Conservation (phyloP, 2,888 invertebrate genomes). For the Lamellibrachia satsuma region DNA sequence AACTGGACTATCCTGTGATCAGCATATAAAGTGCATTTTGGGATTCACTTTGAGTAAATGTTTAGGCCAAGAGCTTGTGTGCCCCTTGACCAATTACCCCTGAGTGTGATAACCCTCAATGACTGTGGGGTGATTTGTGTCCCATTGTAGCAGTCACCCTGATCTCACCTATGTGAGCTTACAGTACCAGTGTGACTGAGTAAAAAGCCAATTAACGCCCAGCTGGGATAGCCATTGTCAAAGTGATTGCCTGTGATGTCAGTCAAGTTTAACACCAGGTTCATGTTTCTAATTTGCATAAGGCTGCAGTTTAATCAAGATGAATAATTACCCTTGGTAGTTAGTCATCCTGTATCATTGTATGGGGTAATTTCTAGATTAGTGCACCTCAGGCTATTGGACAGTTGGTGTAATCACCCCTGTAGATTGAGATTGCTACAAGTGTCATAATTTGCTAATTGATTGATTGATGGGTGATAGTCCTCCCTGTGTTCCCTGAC, state of each 20-base stretch:
- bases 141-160: neutral
- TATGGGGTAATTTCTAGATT: neutral
- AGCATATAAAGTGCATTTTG: too few species aligned
- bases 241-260: neutral
- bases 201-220: neutral
- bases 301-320: neutral
- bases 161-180: neutral
- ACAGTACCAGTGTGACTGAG: neutral
- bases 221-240: neutral
- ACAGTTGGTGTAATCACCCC: too few species aligned
- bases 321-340: neutral
- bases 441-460: too few species aligned
- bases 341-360: neutral
- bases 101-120: neutral
- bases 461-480: too few species aligned
- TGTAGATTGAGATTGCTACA: too few species aligned
- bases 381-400: neutral
- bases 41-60: too few species aligned
- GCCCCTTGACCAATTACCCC: neutral
- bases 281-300: slow-evolving; percentile 17
- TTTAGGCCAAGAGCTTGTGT: neutral
- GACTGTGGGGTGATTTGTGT: neutral
- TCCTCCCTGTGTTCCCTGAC: too few species aligned
- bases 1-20: too few species aligned
- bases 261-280: neutral